Evolutionary conservation across 2,888 invertebrate genomes (phyloP).

Genomic region (Lottia gigantea): DNA sequence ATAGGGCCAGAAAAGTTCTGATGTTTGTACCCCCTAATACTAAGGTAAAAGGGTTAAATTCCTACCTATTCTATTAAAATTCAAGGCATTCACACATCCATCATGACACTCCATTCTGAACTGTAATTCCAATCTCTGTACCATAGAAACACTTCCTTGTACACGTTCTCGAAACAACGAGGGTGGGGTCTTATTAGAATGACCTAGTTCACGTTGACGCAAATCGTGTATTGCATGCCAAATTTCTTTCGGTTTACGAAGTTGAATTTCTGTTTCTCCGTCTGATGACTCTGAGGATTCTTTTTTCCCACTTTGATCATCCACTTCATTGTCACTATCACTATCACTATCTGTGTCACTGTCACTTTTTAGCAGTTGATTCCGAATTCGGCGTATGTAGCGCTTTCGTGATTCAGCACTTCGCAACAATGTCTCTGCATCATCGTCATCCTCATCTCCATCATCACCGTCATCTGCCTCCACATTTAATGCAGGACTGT

Average conservation of each 20-base stretch:
- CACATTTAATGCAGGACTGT: conserved; percentile 21
- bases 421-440: conserved; percentile 3
- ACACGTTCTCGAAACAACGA: conserved; percentile 77
- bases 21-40: no score
- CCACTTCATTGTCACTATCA: conserved; percentile 28
- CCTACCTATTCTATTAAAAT: conserved; percentile 82
- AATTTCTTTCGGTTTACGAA: conserved; percentile 70
- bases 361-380: conserved; percentile 19
- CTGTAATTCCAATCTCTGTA: conserved; percentile 84
- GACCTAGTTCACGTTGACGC: conserved; percentile 70
- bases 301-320: conserved; percentile 16
- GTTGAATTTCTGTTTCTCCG: conserved; percentile 29
- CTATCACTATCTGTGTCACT: conserved; percentile 28
- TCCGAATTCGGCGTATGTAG: conserved; percentile 10
- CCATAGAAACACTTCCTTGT: conserved; percentile 84
- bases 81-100: conserved; percentile 92
- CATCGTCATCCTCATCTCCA: conserved; percentile 21
- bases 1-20: no score
- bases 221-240: conserved; percentile 79
- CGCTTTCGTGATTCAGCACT: conserved; percentile 10
- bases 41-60: no score
- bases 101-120: conserved; percentile 82
- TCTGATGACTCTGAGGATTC: conserved; percentile 25
- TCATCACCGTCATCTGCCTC: conserved; percentile 23
- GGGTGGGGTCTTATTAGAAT: conserved; percentile 69